Base-by-base conservation (phyloP, 2,797 vertebrate genomes). In the Anguilla pacifica region DNA sequence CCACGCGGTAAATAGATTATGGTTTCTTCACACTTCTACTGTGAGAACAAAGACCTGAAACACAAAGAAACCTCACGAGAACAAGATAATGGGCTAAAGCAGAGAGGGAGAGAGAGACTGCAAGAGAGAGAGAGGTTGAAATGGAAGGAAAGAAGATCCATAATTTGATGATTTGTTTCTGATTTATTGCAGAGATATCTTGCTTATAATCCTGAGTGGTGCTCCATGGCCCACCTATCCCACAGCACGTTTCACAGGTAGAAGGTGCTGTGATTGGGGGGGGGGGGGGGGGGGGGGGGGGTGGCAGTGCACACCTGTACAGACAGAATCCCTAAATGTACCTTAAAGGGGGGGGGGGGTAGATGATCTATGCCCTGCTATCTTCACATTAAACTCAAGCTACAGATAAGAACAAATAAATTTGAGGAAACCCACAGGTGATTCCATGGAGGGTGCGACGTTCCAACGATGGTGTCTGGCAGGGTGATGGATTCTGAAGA, bases 1-100 rank as follows among this genome's bases (percentile, higher is more conserved):
- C 88, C 81, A 59, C 91, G 90, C 92, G 94, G 95, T 96, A 95
- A 96, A 96, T 94, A 96, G 95, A 96, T 96, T 93, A 96, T 93
- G 94, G 91, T 93, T 92, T 93, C 92, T 93, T 94, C 94, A 94
- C 93, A 91, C 90, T 89, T 89, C 92, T 90, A 86, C 94, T 90
- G 91, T 0, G 89, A 88, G 92, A 92, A 94, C 95, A 94, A 95
- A 95, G 94, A 92, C 90, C 94, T 91, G 91, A 92, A 93, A 92
- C 93, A 94, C 92, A 93, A 93, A 93, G 92, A 91, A 93, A 92
- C 93, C 94, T 93, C 93, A 86, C 79, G 94, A 94, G 95, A 94
- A 87, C 89, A 91, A 93, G 94, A 94, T 95, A 96, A 95, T 94
- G 94, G 93, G 92, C 91, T 91, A 92, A 86, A 39, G 6, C 1